Evolutionary conservation across 2,113 vertebrate genomes (phyloP), one percentile per base, ranked within the genome.

Genomic region (Shinisaurus crocodilurus): DNA sequence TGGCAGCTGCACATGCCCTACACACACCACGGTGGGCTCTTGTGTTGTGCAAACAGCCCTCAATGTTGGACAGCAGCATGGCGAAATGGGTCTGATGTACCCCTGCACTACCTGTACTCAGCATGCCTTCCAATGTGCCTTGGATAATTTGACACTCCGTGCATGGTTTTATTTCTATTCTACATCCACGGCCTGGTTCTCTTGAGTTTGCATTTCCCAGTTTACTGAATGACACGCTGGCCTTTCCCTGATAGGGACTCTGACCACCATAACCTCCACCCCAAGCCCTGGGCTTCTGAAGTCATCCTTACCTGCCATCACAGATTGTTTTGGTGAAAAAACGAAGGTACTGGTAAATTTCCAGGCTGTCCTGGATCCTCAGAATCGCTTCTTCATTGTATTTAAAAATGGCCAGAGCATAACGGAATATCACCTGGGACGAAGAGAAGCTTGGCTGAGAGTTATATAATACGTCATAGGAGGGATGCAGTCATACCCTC

Each of bases 371-470:
- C 1, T 97, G 96, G 88, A 99, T 98, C 94, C 98, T 98, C 89
- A 99, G 96, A 85, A 99, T 98, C 93, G 97, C 98, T 8, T 99
- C 98, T 93, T 99, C 98, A 0, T 98, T 99, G 96, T 99, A 99
- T 95, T 99, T 99, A 95, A 99, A 99, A 93, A 99, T 98, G 0
- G 99, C 99, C 91, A 99, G 95, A 87, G 98, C 97, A 6, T 99
- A 99, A 83, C 99, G 98, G 92, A 99, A 99, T 90, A 99, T 97
- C 40, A 99, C 99, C 99, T 99, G 95, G 1, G 91, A 43, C 18
- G 72, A n/a, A n/a, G 91, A 92, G 74, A 93, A 92, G 88, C 1
- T 2, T 57, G 86, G 82, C 40, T 63, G 20, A 90, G 13, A n/a
- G 5, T 3, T 43, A 45, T 29, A 70, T n/a, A 72, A 2, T 27